These are phyloP conservation scores for Ascaphus truei DNA, from an alignment of 2,113 vertebrate species.

Conservation along the genomic window DNA sequence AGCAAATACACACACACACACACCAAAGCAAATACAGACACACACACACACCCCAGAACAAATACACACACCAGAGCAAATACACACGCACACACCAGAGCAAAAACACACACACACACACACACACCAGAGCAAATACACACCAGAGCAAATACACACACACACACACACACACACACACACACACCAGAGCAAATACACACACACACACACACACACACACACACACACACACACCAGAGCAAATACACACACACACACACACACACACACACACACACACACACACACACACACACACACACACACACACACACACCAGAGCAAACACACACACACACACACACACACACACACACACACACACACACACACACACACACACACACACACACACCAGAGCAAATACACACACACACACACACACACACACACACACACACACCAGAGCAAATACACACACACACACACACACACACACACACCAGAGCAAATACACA, in stretches of 20 bases:
- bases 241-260: not conserved
- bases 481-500: no score
- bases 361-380: not conserved
- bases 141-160: not conserved
- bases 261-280: not conserved
- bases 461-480: no score
- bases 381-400: not conserved
- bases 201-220: not conserved
- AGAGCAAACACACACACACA: not conserved
- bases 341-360: not conserved
- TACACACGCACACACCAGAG: not conserved
- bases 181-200: no score
- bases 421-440: not conserved
- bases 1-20: not conserved
- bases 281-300: not conserved
- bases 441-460: no score
- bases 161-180: no score
- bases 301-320: not conserved
- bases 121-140: not conserved
- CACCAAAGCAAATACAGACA: not conserved
- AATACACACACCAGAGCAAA: not conserved
- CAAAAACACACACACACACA: not conserved
- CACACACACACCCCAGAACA: not conserved
- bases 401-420: not conserved
- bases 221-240: not conserved